Conservation (phyloP, 2,113 vertebrate species). For the Stigmatopora argus region DNA sequence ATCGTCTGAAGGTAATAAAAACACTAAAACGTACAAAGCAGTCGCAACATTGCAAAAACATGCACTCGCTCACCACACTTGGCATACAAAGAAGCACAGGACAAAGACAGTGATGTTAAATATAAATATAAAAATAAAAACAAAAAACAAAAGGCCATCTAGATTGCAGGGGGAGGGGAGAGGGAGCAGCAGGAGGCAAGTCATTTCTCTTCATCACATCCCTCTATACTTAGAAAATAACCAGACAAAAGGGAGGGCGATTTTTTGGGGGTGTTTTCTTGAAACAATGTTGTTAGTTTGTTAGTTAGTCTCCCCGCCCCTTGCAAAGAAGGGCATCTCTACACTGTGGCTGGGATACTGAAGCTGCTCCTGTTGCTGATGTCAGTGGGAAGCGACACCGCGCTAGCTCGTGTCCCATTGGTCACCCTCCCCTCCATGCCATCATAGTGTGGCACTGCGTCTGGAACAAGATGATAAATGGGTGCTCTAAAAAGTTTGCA, state of each 20-base stretch:
- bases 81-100: conserved; percentile 11
- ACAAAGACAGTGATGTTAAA: conserved; percentile 15
- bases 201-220: not conserved
- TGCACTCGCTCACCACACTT: conserved; percentile 14
- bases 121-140: not conserved
- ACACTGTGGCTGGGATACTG: conserved; percentile 63
- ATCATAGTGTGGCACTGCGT: conserved; percentile 57
- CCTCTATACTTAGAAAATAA: not conserved
- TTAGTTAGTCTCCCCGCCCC: conserved; percentile 12
- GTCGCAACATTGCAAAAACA: conserved; percentile 19
- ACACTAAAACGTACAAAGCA: conserved; percentile 22
- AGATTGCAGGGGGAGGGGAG: conserved; percentile 54
- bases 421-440: conserved; percentile 61
- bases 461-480: conserved; percentile 68
- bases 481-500: conserved; percentile 45
- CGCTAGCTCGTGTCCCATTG: conserved; percentile 60
- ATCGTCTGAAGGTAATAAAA: conserved; percentile 36
- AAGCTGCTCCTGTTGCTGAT: conserved; percentile 65
- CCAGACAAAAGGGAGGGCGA: not conserved
- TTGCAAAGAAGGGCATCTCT: conserved; percentile 39
- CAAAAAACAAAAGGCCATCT: conserved; percentile 16
- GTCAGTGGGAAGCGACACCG: conserved; percentile 52
- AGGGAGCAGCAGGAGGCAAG: conserved; percentile 51
- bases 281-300: not conserved
- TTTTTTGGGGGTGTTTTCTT: conserved; percentile 11